These are phyloP conservation scores for Atherix ibis DNA, from an alignment of 2,888 invertebrate genomes.

Conservation along the genomic window DNA sequence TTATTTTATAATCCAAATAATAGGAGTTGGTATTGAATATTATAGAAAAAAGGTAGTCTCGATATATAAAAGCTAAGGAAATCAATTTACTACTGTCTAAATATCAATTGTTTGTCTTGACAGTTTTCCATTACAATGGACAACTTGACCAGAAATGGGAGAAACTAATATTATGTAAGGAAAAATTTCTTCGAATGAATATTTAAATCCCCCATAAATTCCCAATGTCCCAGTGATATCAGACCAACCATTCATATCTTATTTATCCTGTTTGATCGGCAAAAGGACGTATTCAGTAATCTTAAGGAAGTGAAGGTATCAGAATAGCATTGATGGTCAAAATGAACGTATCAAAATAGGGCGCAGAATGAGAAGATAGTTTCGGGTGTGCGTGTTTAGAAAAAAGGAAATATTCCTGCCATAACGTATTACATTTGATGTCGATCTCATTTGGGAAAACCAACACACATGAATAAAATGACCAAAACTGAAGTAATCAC, in stretches of 20 bases:
- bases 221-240: conserved; percentile 13
- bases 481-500: conserved; percentile 6
- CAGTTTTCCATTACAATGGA: too few species aligned
- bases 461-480: too few species aligned
- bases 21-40: too few species aligned
- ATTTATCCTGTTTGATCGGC: conserved; percentile 7
- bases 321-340: not conserved
- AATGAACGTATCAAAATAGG: not conserved
- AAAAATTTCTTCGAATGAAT: conserved; percentile 6
- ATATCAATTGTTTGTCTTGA: too few species aligned
- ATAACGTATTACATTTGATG: conserved; percentile 11
- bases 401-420: conserved; percentile 7
- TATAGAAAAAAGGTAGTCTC: too few species aligned
- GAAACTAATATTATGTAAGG: not conserved
- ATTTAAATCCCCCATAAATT: conserved; percentile 12
- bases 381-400: not conserved
- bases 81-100: too few species aligned
- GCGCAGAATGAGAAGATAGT: not conserved
- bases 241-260: conserved; percentile 16
- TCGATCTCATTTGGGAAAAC: conserved; percentile 9
- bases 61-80: too few species aligned
- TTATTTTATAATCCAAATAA: too few species aligned
- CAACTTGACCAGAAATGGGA: too few species aligned
- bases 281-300: conserved; percentile 3
- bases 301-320: not conserved